Percentiles rank a stretch among this genome's conserved stretches.
phyloP scores from a whole-genome alignment of 53 echinoderm and acorn worm genomes.

The Mesocentrotus franciscanus region DNA sequence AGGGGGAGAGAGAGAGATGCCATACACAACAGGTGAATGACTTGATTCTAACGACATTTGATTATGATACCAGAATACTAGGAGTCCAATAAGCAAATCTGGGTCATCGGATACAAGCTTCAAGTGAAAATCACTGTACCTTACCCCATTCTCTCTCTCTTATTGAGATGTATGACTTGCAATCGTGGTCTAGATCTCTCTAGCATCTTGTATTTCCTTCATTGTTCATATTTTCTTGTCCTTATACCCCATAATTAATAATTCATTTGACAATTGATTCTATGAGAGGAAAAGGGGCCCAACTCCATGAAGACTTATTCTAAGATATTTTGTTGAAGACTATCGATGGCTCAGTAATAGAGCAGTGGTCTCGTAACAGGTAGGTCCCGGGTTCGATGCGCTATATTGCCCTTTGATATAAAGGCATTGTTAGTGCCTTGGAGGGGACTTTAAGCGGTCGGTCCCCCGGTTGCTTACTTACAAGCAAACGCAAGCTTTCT shows the following conservation, averaged over 20 bases:
- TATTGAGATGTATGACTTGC: not conserved
- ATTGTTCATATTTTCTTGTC: not conserved
- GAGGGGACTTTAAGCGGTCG: too few relatives aligned
- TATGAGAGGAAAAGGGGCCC: not conserved
- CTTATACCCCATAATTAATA: not conserved
- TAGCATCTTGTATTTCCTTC: not conserved
- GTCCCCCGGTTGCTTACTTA: too few relatives aligned
- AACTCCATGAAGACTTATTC: too few relatives aligned
- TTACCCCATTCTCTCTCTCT: not conserved
- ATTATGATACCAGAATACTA: not conserved
- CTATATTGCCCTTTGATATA: not conserved
- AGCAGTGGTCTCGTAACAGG: not conserved
- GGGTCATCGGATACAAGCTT: not conserved
- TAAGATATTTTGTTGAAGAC: too few relatives aligned
- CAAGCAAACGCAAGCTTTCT: too few relatives aligned
- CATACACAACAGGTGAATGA: conserved; percentile 2
- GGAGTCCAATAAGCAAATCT: conserved; percentile 13
- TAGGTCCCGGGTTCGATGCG: too few relatives aligned
- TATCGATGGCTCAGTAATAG: too few relatives aligned
- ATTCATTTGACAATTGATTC: not conserved
- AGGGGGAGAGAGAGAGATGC: not conserved
- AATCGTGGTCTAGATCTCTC: not conserved
- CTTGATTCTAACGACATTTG: not conserved
- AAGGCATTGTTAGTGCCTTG: not conserved
- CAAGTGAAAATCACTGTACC: not conserved